phyloP scores from a whole-genome alignment of 1,140 invertebrate species.

The Drosophila orosa region DNA sequence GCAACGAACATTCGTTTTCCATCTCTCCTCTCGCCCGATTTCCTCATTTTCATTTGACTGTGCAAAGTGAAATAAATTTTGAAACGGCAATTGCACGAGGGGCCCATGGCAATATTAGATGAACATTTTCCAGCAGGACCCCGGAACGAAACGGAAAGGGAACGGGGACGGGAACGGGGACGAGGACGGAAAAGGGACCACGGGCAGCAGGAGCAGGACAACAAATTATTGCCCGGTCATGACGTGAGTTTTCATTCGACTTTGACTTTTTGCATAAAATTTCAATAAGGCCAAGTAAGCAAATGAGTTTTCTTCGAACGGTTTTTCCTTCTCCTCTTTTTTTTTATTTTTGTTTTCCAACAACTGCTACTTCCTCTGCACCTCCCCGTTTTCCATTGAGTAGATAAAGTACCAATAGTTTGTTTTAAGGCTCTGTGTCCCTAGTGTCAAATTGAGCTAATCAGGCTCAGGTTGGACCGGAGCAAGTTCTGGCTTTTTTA shows the following conservation, averaged over 20 bases:
- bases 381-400: background rate
- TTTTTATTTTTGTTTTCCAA: slow-evolving; percentile 2
- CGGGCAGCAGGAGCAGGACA: slow-evolving; percentile 25
- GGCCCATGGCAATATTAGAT: slow-evolving; percentile 70
- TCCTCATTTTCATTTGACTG: slow-evolving; percentile 73
- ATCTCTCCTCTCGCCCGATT: background rate
- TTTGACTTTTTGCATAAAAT: slow-evolving; percentile 72
- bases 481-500: slow-evolving; percentile 1
- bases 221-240: slow-evolving; percentile 81
- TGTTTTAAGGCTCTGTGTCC: slow-evolving; percentile 34
- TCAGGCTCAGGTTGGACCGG: slow-evolving; percentile 33
- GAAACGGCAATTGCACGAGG: slow-evolving; percentile 71
- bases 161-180: background rate
- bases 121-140: slow-evolving; percentile 64
- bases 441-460: slow-evolving; percentile 55
- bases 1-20: slow-evolving; percentile 18
- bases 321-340: background rate
- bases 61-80: slow-evolving; percentile 80
- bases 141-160: slow-evolving; percentile 7
- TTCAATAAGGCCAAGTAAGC: slow-evolving; percentile 54
- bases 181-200: background rate
- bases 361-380: background rate
- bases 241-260: slow-evolving; percentile 70
- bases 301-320: slow-evolving; percentile 64
- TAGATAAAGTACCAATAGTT: slow-evolving; percentile 64